Conservation (phyloP, 2,797 vertebrate genomes). For the Phrynocephalus guinanensis region DNA sequence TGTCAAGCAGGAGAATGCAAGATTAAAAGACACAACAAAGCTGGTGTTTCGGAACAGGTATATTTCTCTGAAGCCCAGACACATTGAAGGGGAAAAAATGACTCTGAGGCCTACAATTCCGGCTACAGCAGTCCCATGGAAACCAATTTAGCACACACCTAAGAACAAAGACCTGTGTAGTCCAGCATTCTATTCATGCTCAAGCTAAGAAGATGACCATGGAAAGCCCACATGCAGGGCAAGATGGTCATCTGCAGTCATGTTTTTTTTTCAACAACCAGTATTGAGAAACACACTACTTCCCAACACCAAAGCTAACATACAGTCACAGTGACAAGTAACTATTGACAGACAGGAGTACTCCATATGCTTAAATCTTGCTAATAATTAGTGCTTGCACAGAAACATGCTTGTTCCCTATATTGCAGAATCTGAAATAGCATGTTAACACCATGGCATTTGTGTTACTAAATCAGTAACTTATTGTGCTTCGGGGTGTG, state of each 20-base stretch:
- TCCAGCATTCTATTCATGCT: too few species aligned
- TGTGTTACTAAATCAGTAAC: neutral
- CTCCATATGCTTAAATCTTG: neutral
- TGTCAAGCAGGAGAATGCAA: neutral
- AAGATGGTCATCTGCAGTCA: too few species aligned
- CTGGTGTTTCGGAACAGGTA: neutral
- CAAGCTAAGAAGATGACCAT: too few species aligned
- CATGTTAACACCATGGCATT: neutral
- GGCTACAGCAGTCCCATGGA: too few species aligned
- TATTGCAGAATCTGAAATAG: too few species aligned
- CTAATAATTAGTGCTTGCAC: neutral
- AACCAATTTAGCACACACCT: neutral
- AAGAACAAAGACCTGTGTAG: too few species aligned
- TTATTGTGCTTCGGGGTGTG: too few species aligned
- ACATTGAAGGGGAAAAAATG: neutral
- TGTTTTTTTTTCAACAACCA: too few species aligned
- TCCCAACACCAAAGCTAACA: neutral
- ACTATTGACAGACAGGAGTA: neutral
- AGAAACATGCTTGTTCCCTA: neutral
- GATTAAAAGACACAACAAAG: conserved; percentile 9
- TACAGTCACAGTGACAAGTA: neutral
- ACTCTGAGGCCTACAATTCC: neutral
- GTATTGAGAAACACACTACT: neutral
- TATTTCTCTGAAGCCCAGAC: neutral
- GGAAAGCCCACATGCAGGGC: too few species aligned